Conservation (phyloP, 2,888 invertebrate species). For the Hoplodrina ambigua region DNA sequence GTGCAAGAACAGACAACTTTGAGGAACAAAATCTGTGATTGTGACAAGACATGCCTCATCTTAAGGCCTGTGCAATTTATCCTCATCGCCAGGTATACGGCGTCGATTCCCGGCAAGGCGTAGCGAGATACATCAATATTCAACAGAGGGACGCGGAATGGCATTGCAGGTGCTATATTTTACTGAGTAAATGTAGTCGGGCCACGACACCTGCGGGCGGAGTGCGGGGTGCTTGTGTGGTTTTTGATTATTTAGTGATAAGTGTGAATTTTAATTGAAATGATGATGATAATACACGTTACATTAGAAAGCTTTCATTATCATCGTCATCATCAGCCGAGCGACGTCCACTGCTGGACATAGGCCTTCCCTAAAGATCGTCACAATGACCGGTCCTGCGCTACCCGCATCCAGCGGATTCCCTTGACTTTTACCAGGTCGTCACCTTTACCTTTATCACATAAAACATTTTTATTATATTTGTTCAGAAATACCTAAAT, state of each 20-base stretch:
- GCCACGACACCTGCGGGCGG: conserved; percentile 46
- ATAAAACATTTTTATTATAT: not conserved
- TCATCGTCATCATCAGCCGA: too few relatives aligned
- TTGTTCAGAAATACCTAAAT: conserved; percentile 6
- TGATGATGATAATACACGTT: not conserved
- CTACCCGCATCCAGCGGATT: too few relatives aligned
- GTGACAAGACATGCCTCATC: conserved; percentile 1
- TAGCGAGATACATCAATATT: conserved; percentile 66
- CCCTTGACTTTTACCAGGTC: too few relatives aligned
- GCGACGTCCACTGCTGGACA: too few relatives aligned
- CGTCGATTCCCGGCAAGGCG: conserved; percentile 44
- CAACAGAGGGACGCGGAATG: conserved; percentile 66
- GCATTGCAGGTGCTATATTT: conserved; percentile 78
- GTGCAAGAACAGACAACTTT: not conserved
- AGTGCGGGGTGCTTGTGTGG: conserved; percentile 1
- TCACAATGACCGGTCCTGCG: too few relatives aligned
- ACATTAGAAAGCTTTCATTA: conserved; percentile 1
- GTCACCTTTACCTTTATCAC: too few relatives aligned
- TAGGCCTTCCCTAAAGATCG: too few relatives aligned
- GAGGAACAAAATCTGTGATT: not conserved
- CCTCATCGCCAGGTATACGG: conserved; percentile 24
- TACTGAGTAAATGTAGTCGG: conserved; percentile 67
- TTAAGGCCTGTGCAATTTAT: conserved; percentile 16
- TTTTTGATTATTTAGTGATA: not conserved
- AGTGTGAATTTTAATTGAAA: not conserved